Base-by-base conservation (phyloP, 2,888 invertebrate species). In the Clanis bilineata region DNA sequence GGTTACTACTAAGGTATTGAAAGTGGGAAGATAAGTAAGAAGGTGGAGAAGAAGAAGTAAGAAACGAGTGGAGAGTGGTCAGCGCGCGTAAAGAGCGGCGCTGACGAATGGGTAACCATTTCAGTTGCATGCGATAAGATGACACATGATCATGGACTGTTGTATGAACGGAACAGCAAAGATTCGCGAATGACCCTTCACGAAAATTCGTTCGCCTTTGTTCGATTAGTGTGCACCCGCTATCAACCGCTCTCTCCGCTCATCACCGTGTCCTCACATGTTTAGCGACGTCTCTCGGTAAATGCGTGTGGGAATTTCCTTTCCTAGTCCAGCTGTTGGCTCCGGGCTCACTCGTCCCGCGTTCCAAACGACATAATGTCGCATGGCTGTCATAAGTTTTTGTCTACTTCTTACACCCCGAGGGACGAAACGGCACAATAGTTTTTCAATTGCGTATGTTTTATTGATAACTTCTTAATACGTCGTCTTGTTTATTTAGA, bases 221-320 rank as follows among this genome's bases (percentile, higher is more conserved):
- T n/a, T n/a, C n/a, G n/a, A n/a, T n/a, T n/a, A n/a, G n/a, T n/a
- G n/a, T n/a, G n/a, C 9, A 18, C 10, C 18, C 21, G 12, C 3
- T 4, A n/a, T n/a, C n/a, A n/a, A 32, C 18, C 10, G 10, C 18
- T 38, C 66, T 66, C 68, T 66, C 60, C 65, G 64, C 68, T 63
- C 23, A 43, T 62, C 59, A 65, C 65, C 57, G 47, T 22, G 60
- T 51, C 63, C 64, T 62, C 57, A 57, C 69, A 75, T 76, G 75
- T 73, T 79, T 72, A 71, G 71, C 68, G 72, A 70, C 65, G 51
- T 51, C 69, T 68, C 69, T 73, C 66, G 68, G 76, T 72, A 77
- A 78, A 78, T 77, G 76, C 78, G 74, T 78, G 77, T 76, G 80
- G 76, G 80, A 80, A 79, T 79, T 76, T 76, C 74, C 74, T 78